These are phyloP conservation scores for Microctonus brassicae DNA, from an alignment of 2,888 invertebrate genomes.

Conservation along the genomic window DNA sequence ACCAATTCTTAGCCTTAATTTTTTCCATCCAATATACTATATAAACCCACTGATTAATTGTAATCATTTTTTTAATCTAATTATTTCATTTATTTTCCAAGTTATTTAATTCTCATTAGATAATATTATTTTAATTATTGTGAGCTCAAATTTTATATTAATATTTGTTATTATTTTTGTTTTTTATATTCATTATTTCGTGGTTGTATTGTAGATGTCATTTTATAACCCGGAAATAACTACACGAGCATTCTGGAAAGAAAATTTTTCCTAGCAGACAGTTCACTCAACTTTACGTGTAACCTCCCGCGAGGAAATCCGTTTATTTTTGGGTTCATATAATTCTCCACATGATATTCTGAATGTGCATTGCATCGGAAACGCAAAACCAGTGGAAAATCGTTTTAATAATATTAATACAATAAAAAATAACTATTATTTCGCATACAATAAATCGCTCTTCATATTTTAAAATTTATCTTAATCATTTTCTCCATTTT, in stretches of 20 bases:
- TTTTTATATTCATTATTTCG: neutral
- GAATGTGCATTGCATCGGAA: constrained; percentile 5
- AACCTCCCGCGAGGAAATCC: constrained; percentile 47
- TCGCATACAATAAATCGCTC: neutral
- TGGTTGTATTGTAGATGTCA: neutral
- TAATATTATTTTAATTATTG: neutral
- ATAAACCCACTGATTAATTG: neutral
- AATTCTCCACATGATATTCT: constrained; percentile 22
- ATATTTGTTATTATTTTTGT: neutral
- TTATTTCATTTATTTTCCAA: neutral
- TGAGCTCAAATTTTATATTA: neutral
- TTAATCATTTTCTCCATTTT: too few relatives aligned
- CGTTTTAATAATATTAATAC: neutral
- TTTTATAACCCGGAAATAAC: constrained; percentile 19
- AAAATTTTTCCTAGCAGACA: constrained; percentile 44
- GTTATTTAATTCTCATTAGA: constrained; percentile 4
- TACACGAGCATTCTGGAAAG: constrained; percentile 21
- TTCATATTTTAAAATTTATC: neutral
- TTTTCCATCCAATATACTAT: constrained; percentile 8
- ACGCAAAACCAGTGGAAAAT: neutral
- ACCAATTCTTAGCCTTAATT: constrained; percentile 43
- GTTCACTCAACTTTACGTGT: constrained; percentile 50
- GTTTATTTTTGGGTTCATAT: constrained; percentile 43
- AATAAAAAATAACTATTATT: neutral
- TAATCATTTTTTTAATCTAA: too few relatives aligned